Percentiles rank a stretch among this genome's conserved stretches.
phyloP scores from a whole-genome alignment of 2,797 vertebrate species.

The Xenopus petersii region DNA sequence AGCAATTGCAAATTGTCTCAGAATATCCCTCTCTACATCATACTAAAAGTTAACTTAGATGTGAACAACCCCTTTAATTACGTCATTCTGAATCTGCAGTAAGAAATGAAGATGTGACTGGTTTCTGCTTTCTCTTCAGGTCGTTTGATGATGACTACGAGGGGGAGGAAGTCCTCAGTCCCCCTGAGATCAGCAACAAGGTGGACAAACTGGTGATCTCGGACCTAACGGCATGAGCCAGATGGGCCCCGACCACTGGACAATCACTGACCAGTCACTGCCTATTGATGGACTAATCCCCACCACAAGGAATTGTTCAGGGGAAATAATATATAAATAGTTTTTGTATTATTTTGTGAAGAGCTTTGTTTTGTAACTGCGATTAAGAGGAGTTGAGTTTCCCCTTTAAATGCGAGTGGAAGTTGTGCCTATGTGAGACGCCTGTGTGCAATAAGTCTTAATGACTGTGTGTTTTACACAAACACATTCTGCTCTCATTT shows the following conservation, averaged over 20 bases:
- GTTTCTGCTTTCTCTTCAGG: conserved; percentile 62
- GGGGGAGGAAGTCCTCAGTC: conserved; percentile 81
- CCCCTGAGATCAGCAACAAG: conserved; percentile 86
- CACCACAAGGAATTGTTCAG: conserved; percentile 47
- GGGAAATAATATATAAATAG: conserved; percentile 48
- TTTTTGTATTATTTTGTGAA: conserved; percentile 56
- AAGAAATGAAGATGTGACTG: too few species aligned
- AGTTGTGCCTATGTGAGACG: conserved; percentile 63
- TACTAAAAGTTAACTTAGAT: too few species aligned
- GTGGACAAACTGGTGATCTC: conserved; percentile 88
- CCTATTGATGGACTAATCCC: conserved; percentile 53
- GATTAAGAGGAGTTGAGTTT: conserved; percentile 54
- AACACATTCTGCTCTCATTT: background rate
- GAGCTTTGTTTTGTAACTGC: conserved; percentile 68
- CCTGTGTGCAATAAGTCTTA: conserved; percentile 68
- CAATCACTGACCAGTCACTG: conserved; percentile 52
- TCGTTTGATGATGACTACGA: conserved; percentile 96
- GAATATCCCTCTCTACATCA: too few species aligned
- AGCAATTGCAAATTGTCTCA: too few species aligned
- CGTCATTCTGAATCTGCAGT: too few species aligned
- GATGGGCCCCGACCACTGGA: conserved; percentile 55
- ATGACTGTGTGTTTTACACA: conserved; percentile 34
- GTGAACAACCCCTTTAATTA: too few species aligned
- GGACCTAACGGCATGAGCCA: conserved; percentile 76
- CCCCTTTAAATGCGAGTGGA: conserved; percentile 52